Evolutionary conservation across 2,888 invertebrate species (phyloP), one percentile per base, ranked within the genome.

Genomic region (Ypsolopha scabrella): DNA sequence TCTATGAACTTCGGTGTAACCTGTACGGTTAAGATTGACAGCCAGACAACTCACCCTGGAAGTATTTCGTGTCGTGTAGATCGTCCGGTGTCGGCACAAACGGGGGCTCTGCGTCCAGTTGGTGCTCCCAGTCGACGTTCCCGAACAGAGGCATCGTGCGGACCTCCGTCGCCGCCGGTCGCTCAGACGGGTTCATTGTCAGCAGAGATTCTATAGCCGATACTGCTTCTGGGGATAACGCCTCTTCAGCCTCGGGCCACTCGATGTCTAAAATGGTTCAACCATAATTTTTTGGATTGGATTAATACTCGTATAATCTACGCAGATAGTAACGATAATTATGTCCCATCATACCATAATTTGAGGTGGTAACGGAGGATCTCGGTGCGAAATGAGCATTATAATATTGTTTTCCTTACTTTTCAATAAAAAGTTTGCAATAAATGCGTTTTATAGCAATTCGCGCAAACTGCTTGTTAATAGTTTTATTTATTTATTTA

Each of bases 211-310:
- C 93, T 52, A 98, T 94, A 0, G 94, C 93, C 51, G 88, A 73
- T 38, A 92, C 89, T 0, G 94, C 92, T 43, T 90, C 88, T 0
- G 77, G 62, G 0, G 95, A 94, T 47, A 98, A 72, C 0, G 92
- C 91, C 73, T 97, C 97, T 50, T 96, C 94, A 24, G 89, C 95
- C 62, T 94, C 93, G 0, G 98, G 98, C 96, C 97, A 98, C 65
- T 95, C 94, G 58, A 98, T 90, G 65, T 94, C 94, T 90, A 71
- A 56, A 37, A 14, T 11, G 9, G 38, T 8, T 38, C 1, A 6
- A 38, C 6, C 2, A 8, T 38, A 24, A 24, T 3, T 24, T 24
- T 24, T 24, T 24, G 4, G 24, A 24, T 24, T 24, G 24, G 24
- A 24, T 24, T n/a, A n/a, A n/a, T n/a, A n/a, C n/a, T n/a, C n/a